Conservation (phyloP, 1,140 invertebrate genomes). For the Drosophila ohnishii region DNA sequence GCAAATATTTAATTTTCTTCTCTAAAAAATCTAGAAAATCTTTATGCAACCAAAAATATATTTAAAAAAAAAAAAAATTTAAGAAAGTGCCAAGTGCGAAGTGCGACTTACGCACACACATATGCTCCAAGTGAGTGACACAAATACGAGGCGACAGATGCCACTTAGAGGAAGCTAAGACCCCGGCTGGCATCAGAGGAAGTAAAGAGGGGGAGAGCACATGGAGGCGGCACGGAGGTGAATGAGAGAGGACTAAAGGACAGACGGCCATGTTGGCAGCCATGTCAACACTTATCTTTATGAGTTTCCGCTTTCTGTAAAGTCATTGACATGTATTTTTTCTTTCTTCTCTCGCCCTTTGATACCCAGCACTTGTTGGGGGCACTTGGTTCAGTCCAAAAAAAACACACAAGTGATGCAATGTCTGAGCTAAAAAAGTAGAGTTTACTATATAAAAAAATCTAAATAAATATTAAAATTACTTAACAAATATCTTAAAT, state of each 20-base stretch:
- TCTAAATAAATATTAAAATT: not conserved
- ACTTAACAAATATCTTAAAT: not conserved
- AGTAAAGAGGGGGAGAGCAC: not conserved
- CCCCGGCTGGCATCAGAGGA: not conserved
- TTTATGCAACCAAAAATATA: no score
- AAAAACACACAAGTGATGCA: not conserved
- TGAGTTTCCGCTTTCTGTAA: constrained; percentile 83
- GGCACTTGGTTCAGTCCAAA: not conserved
- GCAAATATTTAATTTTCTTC: no score
- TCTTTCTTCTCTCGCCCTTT: constrained; percentile 22
- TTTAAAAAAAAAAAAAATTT: constrained; percentile 19
- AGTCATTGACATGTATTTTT: constrained; percentile 82
- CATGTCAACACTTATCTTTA: constrained; percentile 83
- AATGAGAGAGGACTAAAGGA: constrained; percentile 20
- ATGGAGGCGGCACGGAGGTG: not conserved
- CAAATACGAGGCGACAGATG: constrained; percentile 75
- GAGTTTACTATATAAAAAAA: not conserved
- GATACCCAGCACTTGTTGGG: constrained; percentile 18
- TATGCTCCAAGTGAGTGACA: constrained; percentile 58
- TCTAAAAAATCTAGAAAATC: no score
- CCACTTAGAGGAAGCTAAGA: constrained; percentile 62
- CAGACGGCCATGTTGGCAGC: constrained; percentile 67
- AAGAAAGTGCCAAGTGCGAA: constrained; percentile 50
- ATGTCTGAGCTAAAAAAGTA: not conserved
- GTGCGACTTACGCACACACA: constrained; percentile 40